These are phyloP conservation scores for Myzus persicae DNA, from an alignment of 1,140 invertebrate genomes.

Conservation along the genomic window DNA sequence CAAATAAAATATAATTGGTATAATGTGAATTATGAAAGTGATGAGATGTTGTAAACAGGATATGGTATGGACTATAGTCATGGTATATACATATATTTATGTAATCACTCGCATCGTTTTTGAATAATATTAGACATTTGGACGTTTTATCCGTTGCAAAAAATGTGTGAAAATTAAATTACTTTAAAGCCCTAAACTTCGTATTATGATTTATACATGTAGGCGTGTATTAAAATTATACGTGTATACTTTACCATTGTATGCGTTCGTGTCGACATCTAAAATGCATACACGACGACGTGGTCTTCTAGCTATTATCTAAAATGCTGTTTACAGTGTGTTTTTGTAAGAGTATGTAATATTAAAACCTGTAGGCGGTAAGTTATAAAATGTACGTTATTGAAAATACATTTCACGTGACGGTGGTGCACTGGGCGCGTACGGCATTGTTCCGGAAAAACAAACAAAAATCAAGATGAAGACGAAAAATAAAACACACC, in stretches of 20 bases:
- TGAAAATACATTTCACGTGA: background rate
- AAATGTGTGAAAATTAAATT: too few species aligned
- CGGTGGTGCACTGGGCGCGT: background rate
- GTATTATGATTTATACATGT: background rate
- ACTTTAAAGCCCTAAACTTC: background rate
- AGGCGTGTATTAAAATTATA: background rate
- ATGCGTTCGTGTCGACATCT: background rate
- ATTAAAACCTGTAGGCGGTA: too few species aligned
- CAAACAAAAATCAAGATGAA: background rate
- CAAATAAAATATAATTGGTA: background rate
- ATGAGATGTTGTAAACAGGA: background rate
- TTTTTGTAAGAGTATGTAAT: background rate
- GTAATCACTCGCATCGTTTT: background rate
- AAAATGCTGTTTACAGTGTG: background rate
- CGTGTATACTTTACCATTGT: background rate
- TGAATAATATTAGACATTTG: background rate
- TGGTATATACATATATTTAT: too few species aligned
- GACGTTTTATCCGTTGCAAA: too few species aligned
- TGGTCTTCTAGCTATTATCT: background rate
- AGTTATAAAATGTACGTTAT: background rate
- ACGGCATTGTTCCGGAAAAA: background rate
- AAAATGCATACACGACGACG: background rate
- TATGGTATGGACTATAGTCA: too few species aligned
- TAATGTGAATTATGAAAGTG: background rate
- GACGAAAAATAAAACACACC: background rate